phyloP scores from a whole-genome alignment of 2,888 invertebrate species.

The Melanchra persicariae region DNA sequence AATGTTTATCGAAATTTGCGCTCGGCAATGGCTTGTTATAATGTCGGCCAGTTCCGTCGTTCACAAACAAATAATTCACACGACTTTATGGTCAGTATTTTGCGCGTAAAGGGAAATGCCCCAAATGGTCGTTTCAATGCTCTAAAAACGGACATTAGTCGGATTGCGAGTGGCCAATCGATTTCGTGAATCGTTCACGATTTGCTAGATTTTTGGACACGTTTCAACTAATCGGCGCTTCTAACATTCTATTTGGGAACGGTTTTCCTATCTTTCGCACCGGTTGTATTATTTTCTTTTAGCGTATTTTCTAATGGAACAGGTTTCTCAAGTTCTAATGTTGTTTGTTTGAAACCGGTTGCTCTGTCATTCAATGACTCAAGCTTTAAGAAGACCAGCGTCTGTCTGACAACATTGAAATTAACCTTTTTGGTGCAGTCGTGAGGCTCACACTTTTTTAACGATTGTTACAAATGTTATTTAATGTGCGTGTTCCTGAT shows the following conservation, averaged over 20 bases:
- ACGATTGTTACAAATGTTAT: too few relatives aligned
- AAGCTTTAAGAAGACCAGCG: too few relatives aligned
- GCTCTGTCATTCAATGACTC: too few relatives aligned
- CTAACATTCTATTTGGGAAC: conserved; percentile 38
- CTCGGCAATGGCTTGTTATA: conserved; percentile 49
- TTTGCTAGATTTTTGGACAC: conserved; percentile 63
- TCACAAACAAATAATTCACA: conserved; percentile 64
- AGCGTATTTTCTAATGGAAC: not conserved
- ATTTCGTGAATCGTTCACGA: conserved; percentile 60
- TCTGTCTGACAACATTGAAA: too few relatives aligned
- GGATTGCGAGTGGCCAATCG: conserved; percentile 60
- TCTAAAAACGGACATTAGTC: conserved; percentile 60
- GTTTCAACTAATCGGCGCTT: conserved; percentile 61
- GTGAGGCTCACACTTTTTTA: too few relatives aligned
- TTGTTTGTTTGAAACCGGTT: too few relatives aligned
- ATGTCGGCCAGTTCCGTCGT: conserved; percentile 47
- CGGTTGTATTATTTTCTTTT: conserved; percentile 4
- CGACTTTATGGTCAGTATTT: conserved; percentile 62
- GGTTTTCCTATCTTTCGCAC: conserved; percentile 27
- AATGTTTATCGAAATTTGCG: conserved; percentile 51
- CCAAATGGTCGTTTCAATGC: conserved; percentile 54
- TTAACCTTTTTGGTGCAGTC: too few relatives aligned
- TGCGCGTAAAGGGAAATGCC: conserved; percentile 63
- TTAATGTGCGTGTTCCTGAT: too few relatives aligned
- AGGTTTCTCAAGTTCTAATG: not conserved